Conservation (phyloP, 2,113 vertebrate genomes). For the Ranitomeya variabilis region DNA sequence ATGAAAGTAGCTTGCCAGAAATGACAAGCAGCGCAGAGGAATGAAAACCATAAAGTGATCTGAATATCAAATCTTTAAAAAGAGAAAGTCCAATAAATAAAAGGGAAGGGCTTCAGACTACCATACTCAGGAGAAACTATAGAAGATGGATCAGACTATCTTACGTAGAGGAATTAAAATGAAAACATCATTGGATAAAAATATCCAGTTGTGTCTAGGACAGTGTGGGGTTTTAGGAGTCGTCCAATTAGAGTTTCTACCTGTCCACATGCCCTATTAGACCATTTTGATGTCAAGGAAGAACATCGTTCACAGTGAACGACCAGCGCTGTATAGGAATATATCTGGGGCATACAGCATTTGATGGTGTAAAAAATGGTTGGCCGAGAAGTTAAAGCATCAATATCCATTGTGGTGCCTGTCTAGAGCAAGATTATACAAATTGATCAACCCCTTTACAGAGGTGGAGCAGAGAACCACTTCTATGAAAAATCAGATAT, state of each 20-base stretch:
- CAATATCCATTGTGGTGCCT: too few species aligned
- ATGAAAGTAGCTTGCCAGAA: slow-evolving; percentile 30
- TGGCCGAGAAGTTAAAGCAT: too few species aligned
- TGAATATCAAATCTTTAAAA: slow-evolving; percentile 1
- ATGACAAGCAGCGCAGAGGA: slow-evolving; percentile 23
- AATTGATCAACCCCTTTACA: too few species aligned
- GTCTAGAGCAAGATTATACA: too few species aligned
- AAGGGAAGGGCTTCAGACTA: not conserved
- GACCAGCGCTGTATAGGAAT: too few species aligned
- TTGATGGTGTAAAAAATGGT: too few species aligned
- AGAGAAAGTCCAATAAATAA: not conserved
- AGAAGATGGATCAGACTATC: not conserved
- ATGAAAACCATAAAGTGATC: slow-evolving; percentile 51
- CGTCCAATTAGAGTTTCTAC: too few species aligned
- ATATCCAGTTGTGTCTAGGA: not conserved
- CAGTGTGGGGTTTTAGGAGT: not conserved
- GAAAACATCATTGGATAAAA: not conserved
- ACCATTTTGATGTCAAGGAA: too few species aligned
- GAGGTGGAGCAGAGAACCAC: too few species aligned
- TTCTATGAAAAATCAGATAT: too few species aligned
- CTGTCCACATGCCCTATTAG: not conserved
- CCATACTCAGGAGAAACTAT: not conserved
- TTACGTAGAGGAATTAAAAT: not conserved
- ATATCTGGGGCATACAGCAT: too few species aligned
- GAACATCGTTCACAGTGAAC: too few species aligned